Base-by-base conservation (phyloP, 37 sponge, comb jelly and placozoan species). In the Trichoplax adhaerens region DNA sequence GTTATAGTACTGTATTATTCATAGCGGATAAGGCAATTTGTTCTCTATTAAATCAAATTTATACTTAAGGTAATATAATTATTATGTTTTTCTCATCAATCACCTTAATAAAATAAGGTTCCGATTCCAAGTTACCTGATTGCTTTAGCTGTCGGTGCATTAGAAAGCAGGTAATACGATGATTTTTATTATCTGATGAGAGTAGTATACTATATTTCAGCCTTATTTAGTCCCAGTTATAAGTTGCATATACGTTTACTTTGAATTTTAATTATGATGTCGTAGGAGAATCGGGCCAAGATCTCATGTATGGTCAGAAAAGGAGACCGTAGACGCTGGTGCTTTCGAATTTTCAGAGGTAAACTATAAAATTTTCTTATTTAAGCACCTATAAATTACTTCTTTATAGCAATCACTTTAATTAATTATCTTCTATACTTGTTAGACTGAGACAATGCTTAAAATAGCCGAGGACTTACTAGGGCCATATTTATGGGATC, bases 71-170 rank as follows among this genome's bases (percentile, higher is more conserved):
- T 29, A 29, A 29, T 29, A 29, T 29, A 29, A 29, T 29, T 29
- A 29, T 29, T 29, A 29, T 29, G 29, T 29, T 51, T 2, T 64
- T 4, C 51, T 49, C 58, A 6, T 60, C 59, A 10, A 80, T 53
- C 65, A 76, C 55, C 53, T 81, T 65, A 56, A 53, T 29, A 69
- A 6, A 72, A 72, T 53, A 71, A 78, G 70, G 68, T 86, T 57
- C 83, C 94, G 58, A 94, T 94, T 59, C 94, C 94, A 55, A 81
- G 87, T 46, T 94, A 94, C 81, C 86, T 94, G 52, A 66, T 83
- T 8, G 89, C 89, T 1, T 66, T 94, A 54, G 94, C 82, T 0
- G 79, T 88, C 1, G 94, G 94, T 54, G 82, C 81, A 48, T 68
- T 94, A 3, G 82, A 89, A 51, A 64, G 79, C 76, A 86, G 81